Evolutionary conservation across 1,140 invertebrate genomes (phyloP).

Genomic region (Drosophila navojoa): DNA sequence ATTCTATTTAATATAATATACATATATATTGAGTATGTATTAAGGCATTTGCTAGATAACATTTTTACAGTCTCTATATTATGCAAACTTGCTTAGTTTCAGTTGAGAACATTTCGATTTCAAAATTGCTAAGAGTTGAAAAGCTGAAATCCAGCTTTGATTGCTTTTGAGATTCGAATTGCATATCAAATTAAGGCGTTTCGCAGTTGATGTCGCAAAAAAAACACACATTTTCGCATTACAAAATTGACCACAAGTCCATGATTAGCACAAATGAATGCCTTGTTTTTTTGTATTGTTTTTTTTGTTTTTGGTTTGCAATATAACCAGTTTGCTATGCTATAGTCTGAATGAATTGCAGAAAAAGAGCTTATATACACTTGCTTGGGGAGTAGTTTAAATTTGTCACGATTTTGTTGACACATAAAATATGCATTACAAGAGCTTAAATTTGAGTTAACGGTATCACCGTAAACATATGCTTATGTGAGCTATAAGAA

Average conservation of each 20-base stretch:
- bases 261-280: conserved; percentile 45
- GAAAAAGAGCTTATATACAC: conserved; percentile 35
- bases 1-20: too few species aligned
- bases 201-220: conserved; percentile 21
- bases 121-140: too few species aligned
- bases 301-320: conserved; percentile 16
- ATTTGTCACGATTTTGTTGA: conserved; percentile 19
- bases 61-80: too few species aligned
- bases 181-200: conserved; percentile 10
- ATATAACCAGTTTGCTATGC: conserved; percentile 38
- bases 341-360: conserved; percentile 29
- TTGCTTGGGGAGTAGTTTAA: conserved; percentile 12
- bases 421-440: conserved; percentile 25
- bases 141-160: too few species aligned
- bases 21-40: too few species aligned
- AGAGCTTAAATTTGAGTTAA: neutral
- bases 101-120: too few species aligned
- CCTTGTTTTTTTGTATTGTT: conserved; percentile 6
- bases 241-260: conserved; percentile 43
- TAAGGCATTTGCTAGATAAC: too few species aligned
- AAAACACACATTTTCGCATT: conserved; percentile 25
- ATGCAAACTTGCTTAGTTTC: too few species aligned
- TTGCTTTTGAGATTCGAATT: conserved; percentile 8
- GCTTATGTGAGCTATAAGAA: neutral
- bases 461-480: neutral